Conservation (phyloP, 1,140 invertebrate species). For the Sinonovacula constricta region DNA sequence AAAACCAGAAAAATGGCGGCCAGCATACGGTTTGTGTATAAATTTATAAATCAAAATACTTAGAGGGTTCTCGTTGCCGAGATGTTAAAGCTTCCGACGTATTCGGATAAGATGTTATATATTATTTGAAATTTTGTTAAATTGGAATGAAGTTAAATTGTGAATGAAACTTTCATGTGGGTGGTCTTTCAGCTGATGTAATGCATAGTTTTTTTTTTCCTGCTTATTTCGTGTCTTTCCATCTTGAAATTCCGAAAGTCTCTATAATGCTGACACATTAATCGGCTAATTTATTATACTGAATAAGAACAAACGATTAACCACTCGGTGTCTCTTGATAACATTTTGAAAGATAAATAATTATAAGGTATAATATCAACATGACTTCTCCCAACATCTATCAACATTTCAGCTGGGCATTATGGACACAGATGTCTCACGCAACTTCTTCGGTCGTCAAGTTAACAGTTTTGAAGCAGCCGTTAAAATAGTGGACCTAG, state of each 20-base stretch:
- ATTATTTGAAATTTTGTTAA: neutral
- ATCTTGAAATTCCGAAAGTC: no score
- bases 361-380: neutral
- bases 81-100: neutral
- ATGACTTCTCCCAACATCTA: no score
- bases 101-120: neutral
- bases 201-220: neutral
- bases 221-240: neutral
- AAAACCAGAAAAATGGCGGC: slow-evolving; percentile 69
- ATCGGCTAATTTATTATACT: no score
- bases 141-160: neutral
- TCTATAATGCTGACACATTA: no score
- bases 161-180: neutral
- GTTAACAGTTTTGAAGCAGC: slow-evolving; percentile 70
- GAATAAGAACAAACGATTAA: no score
- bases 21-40: slow-evolving; percentile 60
- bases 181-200: neutral
- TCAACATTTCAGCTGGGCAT: slow-evolving; percentile 69
- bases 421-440: slow-evolving; percentile 65
- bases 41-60: neutral
- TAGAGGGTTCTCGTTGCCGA: neutral
- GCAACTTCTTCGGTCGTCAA: slow-evolving; percentile 73
- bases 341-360: no score
- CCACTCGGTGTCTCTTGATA: no score
- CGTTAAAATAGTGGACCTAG: slow-evolving; percentile 54